Conservation (phyloP, 2,113 vertebrate genomes). For the Motacilla alba region DNA sequence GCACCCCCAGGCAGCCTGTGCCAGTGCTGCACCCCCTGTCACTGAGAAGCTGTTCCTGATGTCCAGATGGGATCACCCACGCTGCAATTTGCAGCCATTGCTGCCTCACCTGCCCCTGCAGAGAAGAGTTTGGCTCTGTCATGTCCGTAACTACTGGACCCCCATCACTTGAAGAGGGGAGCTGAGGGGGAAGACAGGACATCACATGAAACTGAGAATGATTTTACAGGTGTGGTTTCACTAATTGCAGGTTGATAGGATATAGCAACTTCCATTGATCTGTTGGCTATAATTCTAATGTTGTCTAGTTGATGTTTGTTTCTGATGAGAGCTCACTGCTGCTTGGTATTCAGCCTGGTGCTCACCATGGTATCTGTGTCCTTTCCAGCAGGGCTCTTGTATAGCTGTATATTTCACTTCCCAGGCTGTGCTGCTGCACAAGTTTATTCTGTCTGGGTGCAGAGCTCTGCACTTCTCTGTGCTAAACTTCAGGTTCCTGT, state of each 20-base stretch:
- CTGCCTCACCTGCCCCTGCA: neutral
- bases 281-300: neutral
- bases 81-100: accelerated
- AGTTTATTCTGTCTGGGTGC: neutral
- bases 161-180: neutral
- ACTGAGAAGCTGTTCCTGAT: neutral
- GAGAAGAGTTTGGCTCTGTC: neutral
- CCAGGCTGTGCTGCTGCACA: neutral
- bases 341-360: neutral
- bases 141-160: neutral
- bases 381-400: neutral
- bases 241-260: neutral
- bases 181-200: neutral
- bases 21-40: neutral
- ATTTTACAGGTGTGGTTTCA: neutral
- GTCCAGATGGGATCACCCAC: neutral
- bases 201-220: neutral
- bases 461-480: neutral
- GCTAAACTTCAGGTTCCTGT: neutral
- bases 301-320: neutral
- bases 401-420: neutral
- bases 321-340: neutral
- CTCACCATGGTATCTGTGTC: neutral
- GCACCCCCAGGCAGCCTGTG: neutral
- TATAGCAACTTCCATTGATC: neutral